Percentiles rank a stretch among this genome's conserved stretches.
phyloP scores from a whole-genome alignment of 2,113 vertebrate species.

The Eretmochelys imbricata region DNA sequence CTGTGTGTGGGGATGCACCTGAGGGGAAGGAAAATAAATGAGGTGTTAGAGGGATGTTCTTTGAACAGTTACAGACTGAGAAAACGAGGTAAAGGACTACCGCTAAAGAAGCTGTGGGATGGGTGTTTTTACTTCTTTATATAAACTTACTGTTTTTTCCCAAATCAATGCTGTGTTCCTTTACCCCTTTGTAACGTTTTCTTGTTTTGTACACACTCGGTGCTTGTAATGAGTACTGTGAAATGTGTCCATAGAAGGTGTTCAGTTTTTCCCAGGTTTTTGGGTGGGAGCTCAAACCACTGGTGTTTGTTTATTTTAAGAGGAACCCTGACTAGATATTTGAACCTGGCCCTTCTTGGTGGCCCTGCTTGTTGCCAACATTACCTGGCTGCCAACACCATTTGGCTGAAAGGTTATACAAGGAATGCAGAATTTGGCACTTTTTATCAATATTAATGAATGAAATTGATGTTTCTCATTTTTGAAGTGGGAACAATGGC shows the following conservation, averaged over 20 bases:
- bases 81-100: not conserved
- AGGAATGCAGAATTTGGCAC: not conserved
- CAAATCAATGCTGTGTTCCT: not conserved
- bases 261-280: not conserved
- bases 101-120: rapidly evolving
- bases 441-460: not conserved
- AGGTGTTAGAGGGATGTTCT: not conserved
- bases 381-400: not conserved
- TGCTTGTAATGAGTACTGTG: not conserved
- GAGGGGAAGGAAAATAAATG: not conserved
- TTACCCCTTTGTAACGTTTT: not conserved
- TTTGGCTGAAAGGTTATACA: not conserved
- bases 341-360: not conserved
- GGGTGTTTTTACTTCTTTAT: not conserved
- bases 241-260: not conserved
- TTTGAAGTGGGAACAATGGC: not conserved
- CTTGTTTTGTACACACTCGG: not conserved
- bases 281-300: not conserved
- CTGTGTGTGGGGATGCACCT: not conserved
- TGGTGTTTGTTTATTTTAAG: not conserved
- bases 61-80: not conserved
- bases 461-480: not conserved
- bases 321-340: not conserved
- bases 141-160: not conserved
- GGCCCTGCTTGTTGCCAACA: not conserved